These are phyloP conservation scores for Drosophila neocordata DNA, from an alignment of 1,140 invertebrate species.

Conservation along the genomic window DNA sequence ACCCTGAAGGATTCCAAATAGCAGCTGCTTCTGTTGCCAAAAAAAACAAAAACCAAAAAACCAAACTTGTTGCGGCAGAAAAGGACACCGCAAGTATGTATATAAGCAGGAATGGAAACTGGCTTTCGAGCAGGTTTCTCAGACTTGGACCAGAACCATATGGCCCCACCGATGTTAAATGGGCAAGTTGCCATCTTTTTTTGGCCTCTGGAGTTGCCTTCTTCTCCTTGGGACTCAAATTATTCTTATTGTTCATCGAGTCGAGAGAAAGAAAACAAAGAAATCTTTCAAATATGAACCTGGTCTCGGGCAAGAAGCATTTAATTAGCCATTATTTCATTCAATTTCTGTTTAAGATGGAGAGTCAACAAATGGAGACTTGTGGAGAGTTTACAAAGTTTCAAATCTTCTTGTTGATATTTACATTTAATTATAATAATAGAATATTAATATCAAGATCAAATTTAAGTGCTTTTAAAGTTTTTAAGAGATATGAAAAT, in stretches of 20 bases:
- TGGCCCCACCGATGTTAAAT: not conserved
- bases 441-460: too few species aligned
- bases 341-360: too few species aligned
- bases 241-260: not conserved
- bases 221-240: not conserved
- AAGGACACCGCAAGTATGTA: constrained; percentile 7
- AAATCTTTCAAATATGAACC: not conserved
- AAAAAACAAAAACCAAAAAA: not conserved
- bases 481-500: too few species aligned
- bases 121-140: not conserved
- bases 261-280: not conserved
- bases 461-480: too few species aligned
- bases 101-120: not conserved
- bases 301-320: not conserved
- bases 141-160: not conserved
- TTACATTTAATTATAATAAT: too few species aligned
- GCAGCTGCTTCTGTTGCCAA: not conserved
- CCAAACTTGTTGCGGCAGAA: constrained; percentile 3
- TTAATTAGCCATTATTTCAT: constrained; percentile 7
- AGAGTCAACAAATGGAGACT: too few species aligned
- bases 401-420: too few species aligned
- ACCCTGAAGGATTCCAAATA: not conserved
- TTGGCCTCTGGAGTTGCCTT: not conserved
- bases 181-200: not conserved
- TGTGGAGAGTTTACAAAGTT: too few species aligned